Evolutionary conservation across 2,797 vertebrate genomes (phyloP).

Genomic region (Sebastes elongatus): DNA sequence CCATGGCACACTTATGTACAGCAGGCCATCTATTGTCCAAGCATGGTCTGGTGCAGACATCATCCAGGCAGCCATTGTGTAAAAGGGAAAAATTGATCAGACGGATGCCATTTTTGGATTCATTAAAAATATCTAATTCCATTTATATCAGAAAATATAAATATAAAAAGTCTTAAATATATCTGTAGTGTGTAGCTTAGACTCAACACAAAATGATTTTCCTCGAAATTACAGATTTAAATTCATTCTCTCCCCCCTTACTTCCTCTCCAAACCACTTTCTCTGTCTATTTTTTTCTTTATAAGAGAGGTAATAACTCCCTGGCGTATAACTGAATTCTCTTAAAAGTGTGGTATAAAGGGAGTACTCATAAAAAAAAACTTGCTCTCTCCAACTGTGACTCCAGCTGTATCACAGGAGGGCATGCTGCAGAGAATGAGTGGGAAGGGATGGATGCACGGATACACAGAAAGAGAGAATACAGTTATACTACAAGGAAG

Average conservation of each 20-base stretch:
- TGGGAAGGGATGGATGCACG: slow-evolving; percentile 56
- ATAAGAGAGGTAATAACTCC: slow-evolving; percentile 27
- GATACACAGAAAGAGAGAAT: slow-evolving; percentile 22
- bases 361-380: slow-evolving; percentile 30
- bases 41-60: background rate
- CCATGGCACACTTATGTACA: background rate
- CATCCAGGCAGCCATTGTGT: background rate
- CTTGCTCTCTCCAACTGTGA: slow-evolving; percentile 37
- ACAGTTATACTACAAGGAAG: slow-evolving; percentile 27
- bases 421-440: slow-evolving; percentile 45
- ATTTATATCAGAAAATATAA: background rate
- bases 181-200: background rate
- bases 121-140: background rate
- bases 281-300: slow-evolving; percentile 4
- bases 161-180: background rate
- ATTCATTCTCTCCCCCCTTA: background rate
- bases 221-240: background rate
- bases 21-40: background rate
- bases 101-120: background rate
- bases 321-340: slow-evolving; percentile 17
- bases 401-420: slow-evolving; percentile 50
- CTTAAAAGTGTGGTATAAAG: slow-evolving; percentile 34
- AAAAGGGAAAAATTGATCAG: background rate
- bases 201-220: background rate
- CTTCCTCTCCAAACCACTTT: background rate